These are phyloP conservation scores for Lagopus muta DNA, from an alignment of 2,113 vertebrate species.

Conservation along the genomic window DNA sequence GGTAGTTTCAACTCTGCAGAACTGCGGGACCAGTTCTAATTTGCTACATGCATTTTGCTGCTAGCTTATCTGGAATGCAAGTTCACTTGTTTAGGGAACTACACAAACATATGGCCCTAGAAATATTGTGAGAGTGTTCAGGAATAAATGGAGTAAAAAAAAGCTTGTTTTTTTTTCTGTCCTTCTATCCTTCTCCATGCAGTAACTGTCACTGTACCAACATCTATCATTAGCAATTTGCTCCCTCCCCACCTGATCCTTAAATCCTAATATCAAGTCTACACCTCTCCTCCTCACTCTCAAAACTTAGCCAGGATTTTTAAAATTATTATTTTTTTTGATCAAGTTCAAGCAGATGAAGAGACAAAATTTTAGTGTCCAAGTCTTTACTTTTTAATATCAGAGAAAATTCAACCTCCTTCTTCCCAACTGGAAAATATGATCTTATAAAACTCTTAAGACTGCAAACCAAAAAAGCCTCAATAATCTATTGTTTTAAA, in stretches of 20 bases:
- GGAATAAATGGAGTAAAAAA: neutral
- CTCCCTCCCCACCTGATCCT: neutral
- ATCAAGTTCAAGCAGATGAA: conserved; percentile 29
- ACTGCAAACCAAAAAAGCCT: neutral
- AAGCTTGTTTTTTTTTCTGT: neutral
- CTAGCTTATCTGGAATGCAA: neutral
- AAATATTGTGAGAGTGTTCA: neutral
- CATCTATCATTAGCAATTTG: neutral
- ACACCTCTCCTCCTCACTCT: neutral
- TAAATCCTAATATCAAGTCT: neutral
- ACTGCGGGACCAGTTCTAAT: neutral
- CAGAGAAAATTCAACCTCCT: neutral
- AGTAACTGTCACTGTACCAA: neutral
- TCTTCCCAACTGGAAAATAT: conserved; percentile 13
- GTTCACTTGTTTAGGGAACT: neutral
- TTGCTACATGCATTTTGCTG: neutral
- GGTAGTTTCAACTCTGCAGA: neutral
- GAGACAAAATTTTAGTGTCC: neutral
- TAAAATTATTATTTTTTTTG: neutral
- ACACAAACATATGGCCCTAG: neutral
- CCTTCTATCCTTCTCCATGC: neutral
- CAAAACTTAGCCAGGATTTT: neutral
- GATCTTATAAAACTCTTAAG: neutral
- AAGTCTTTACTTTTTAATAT: neutral
- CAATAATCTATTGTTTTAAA: neutral